phyloP scores from a whole-genome alignment of 2,888 invertebrate species.

The Falcaria lacertinaria region DNA sequence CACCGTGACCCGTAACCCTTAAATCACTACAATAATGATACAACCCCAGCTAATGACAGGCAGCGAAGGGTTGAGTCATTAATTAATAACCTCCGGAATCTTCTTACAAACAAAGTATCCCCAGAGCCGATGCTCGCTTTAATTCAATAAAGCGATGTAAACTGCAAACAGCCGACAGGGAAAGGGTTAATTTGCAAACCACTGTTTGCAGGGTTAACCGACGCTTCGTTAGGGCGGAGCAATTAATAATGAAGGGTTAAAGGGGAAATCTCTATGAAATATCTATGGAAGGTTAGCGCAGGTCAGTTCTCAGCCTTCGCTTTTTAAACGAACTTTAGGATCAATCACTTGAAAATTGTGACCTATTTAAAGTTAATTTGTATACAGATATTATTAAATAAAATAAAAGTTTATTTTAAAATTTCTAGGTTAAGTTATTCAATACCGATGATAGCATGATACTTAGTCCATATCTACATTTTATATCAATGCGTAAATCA shows the following conservation, averaged over 20 bases:
- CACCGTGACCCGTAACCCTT: slow-evolving; percentile 49
- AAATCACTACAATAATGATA: slow-evolving; percentile 48
- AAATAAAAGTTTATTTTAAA: too few species aligned
- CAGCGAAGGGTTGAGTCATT: slow-evolving; percentile 60
- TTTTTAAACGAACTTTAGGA: not conserved
- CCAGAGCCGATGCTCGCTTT: slow-evolving; percentile 66
- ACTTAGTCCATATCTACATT: not conserved
- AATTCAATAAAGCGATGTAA: slow-evolving; percentile 76
- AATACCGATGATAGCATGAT: too few species aligned
- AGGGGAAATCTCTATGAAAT: slow-evolving; percentile 60
- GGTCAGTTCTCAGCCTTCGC: slow-evolving; percentile 47
- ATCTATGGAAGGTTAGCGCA: slow-evolving; percentile 70
- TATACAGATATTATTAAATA: too few species aligned
- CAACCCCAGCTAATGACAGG: slow-evolving; percentile 62
- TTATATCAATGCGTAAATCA: not conserved
- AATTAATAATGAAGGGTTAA: slow-evolving; percentile 62
- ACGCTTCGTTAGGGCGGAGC: slow-evolving; percentile 72
- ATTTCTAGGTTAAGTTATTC: too few species aligned
- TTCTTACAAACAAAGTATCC: slow-evolving; percentile 73
- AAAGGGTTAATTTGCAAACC: slow-evolving; percentile 79
- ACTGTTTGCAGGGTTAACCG: slow-evolving; percentile 73
- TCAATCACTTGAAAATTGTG: too few species aligned
- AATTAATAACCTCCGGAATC: slow-evolving; percentile 64
- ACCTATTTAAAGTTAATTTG: too few species aligned
- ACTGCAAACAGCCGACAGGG: slow-evolving; percentile 63